A percentile compares a stretch with the other conserved stretches of the same genome.
These are phyloP conservation scores for Adelosebastes latens DNA, from an alignment of 2,797 vertebrate species.

Conservation along the genomic window DNA sequence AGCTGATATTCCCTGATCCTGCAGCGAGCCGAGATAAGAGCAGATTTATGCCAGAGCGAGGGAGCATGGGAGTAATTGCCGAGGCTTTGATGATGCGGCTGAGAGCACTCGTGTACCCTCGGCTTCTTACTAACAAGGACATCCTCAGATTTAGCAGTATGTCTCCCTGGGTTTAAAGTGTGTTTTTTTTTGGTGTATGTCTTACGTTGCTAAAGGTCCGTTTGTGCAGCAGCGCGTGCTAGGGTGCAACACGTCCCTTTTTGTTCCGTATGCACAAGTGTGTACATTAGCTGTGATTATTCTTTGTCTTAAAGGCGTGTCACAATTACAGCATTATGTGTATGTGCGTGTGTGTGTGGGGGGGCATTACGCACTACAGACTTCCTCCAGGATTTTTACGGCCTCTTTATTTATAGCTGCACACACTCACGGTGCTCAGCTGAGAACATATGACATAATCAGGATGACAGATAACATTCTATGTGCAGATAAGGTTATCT, in stretches of 20 bases:
- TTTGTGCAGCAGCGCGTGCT: constrained; percentile 30
- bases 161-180: constrained; percentile 55
- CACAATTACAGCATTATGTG: background rate
- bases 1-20: constrained; percentile 79
- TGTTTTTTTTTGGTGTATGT: constrained; percentile 29
- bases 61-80: constrained; percentile 80
- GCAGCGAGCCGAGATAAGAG: constrained; percentile 79
- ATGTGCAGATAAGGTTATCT: constrained; percentile 72
- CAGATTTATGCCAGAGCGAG: constrained; percentile 81
- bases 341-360: background rate
- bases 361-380: constrained; percentile 20
- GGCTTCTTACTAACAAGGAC: constrained; percentile 81
- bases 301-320: constrained; percentile 45
- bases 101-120: constrained; percentile 71
- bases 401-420: constrained; percentile 72
- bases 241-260: constrained; percentile 5
- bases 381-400: constrained; percentile 62
- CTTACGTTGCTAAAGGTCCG: constrained; percentile 43
- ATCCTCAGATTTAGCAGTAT: constrained; percentile 72
- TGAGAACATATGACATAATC: constrained; percentile 76
- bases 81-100: constrained; percentile 81
- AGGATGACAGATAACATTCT: constrained; percentile 72
- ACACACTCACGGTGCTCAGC: constrained; percentile 51
- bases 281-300: constrained; percentile 24
- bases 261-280: constrained; percentile 8